Conservation (phyloP, 2,797 vertebrate genomes). For the Leucoraja ocellata region DNA sequence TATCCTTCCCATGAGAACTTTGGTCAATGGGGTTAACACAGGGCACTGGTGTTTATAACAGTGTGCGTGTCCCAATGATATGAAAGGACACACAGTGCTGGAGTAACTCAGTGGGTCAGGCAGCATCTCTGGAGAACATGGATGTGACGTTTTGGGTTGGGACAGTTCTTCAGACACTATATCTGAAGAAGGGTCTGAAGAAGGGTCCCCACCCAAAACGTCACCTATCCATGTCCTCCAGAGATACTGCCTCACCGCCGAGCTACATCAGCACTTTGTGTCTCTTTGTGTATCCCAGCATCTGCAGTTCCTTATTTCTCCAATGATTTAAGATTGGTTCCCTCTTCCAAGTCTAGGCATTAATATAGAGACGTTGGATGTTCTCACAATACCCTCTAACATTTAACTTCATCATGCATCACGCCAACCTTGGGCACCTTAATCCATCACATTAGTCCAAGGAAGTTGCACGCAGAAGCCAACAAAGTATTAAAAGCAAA, state of each 20-base stretch:
- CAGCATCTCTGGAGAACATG: too few species aligned
- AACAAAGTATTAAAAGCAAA: neutral
- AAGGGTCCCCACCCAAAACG: too few species aligned
- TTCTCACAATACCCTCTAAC: too few species aligned
- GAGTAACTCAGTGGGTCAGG: too few species aligned
- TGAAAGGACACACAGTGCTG: neutral
- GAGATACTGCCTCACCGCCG: too few species aligned
- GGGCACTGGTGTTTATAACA: neutral
- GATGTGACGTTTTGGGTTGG: too few species aligned
- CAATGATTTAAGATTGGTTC: neutral
- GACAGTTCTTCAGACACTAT: too few species aligned
- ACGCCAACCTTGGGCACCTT: neutral
- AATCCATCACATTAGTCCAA: neutral
- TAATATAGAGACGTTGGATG: neutral
- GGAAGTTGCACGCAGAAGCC: neutral
- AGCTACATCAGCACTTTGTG: too few species aligned
- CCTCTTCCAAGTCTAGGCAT: neutral
- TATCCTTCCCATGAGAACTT: neutral
- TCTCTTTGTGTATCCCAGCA: too few species aligned
- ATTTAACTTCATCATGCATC: neutral
- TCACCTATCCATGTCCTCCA: too few species aligned
- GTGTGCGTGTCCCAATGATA: neutral
- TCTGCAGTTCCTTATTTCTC: too few species aligned
- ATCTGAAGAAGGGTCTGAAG: too few species aligned
- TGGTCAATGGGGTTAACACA: neutral